phyloP scores from a whole-genome alignment of 1,140 invertebrate genomes.

The Procambarus clarkii region DNA sequence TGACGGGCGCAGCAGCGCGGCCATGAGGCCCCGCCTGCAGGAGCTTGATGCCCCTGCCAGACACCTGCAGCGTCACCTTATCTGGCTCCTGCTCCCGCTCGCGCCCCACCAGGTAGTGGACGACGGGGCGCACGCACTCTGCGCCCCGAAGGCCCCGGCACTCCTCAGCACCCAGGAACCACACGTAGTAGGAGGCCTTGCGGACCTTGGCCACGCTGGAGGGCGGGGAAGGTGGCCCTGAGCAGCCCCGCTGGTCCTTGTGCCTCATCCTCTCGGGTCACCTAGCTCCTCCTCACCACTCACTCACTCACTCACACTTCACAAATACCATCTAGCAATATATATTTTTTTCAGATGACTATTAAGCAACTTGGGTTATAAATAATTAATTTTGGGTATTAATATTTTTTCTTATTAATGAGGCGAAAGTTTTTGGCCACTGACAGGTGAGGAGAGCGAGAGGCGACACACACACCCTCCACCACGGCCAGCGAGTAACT shows the following conservation, averaged over 20 bases:
- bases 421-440: neutral
- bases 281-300: neutral
- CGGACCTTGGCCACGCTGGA: constrained; percentile 81
- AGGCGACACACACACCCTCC: neutral
- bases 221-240: neutral
- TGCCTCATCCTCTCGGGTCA: neutral
- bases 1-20: constrained; percentile 81
- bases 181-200: constrained; percentile 97
- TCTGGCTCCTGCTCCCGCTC: constrained; percentile 88
- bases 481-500: constrained; percentile 26
- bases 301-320: neutral
- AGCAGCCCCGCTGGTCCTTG: constrained; percentile 16
- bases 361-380: neutral
- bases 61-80: constrained; percentile 90
- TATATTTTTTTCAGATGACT: neutral
- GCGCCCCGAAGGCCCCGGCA: constrained; percentile 90
- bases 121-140: constrained; percentile 87
- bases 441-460: neutral
- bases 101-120: constrained; percentile 88
- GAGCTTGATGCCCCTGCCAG: constrained; percentile 94
- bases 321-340: neutral
- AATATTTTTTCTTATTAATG: neutral
- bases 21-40: constrained; percentile 80
- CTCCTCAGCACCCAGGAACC: constrained; percentile 97
- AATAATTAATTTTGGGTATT: neutral